phyloP scores from a whole-genome alignment of 2,797 vertebrate genomes.

The Poeciliopsis paucimaculata region DNA sequence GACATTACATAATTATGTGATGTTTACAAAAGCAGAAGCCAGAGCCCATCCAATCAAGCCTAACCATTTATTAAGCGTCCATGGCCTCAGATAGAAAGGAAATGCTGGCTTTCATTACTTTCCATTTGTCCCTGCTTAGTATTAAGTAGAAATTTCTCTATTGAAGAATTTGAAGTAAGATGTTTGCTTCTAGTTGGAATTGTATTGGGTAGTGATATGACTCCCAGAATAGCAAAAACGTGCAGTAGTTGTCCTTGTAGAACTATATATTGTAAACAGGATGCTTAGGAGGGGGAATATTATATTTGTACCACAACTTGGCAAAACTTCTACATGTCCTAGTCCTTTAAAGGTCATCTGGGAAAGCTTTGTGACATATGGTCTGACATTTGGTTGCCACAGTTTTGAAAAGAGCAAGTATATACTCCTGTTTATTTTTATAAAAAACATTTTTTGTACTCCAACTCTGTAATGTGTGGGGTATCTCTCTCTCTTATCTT shows the following conservation, averaged over 20 bases:
- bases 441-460: background rate
- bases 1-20: slow-evolving; percentile 10
- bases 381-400: slow-evolving; percentile 10
- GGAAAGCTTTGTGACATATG: background rate
- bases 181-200: background rate
- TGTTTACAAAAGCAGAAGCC: slow-evolving; percentile 11
- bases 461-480: background rate
- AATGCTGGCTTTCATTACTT: background rate
- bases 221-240: background rate
- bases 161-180: background rate
- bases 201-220: background rate
- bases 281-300: background rate
- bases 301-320: background rate
- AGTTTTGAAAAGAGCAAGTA: slow-evolving; percentile 7
- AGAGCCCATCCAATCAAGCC: background rate
- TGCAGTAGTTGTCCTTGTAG: background rate
- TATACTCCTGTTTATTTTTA: slow-evolving; percentile 1
- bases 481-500: background rate
- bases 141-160: background rate
- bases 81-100: background rate
- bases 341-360: slow-evolving; percentile 7
- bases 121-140: background rate
- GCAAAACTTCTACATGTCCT: background rate
- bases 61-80: background rate
- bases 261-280: background rate